These are phyloP conservation scores for Rattus rattus DNA, from an alignment of 2,113 vertebrate genomes.

Conservation along the genomic window DNA sequence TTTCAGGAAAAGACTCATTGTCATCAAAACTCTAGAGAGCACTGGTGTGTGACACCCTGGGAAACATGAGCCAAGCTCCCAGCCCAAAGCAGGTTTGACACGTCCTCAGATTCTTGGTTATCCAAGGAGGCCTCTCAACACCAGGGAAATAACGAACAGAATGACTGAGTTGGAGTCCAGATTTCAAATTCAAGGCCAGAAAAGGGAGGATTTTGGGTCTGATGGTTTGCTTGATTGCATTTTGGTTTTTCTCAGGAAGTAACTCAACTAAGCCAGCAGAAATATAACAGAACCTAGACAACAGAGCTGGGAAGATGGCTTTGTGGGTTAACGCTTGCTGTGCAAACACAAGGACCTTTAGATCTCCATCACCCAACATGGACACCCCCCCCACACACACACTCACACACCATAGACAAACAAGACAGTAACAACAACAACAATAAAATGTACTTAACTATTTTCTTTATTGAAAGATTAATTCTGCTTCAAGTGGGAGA, in stretches of 20 bases:
- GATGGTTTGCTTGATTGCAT: not conserved
- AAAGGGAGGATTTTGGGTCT: not conserved
- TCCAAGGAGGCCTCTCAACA: not conserved
- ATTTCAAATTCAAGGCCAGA: not conserved
- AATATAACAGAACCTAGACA: not conserved
- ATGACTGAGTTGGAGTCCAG: not conserved
- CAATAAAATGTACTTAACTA: not conserved
- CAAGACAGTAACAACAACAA: not conserved
- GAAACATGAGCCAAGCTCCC: not conserved
- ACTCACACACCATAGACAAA: not conserved
- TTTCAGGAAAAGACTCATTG: not conserved
- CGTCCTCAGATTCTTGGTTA: not conserved
- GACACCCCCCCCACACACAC: not conserved
- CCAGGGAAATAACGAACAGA: not conserved
- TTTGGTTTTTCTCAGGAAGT: not conserved
- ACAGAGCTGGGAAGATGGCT: not conserved
- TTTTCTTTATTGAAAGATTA: constrained; percentile 18
- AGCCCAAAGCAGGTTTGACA: not conserved
- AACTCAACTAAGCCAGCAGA: not conserved
- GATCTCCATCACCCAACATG: not conserved
- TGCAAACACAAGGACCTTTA: not conserved
- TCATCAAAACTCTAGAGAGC: constrained; percentile 13
- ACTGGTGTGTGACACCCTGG: not conserved
- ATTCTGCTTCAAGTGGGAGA: not conserved
- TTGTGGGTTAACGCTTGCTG: not conserved